Evolutionary conservation across 1,140 invertebrate species (phyloP).

Genomic region (Drosophila serrata): DNA sequence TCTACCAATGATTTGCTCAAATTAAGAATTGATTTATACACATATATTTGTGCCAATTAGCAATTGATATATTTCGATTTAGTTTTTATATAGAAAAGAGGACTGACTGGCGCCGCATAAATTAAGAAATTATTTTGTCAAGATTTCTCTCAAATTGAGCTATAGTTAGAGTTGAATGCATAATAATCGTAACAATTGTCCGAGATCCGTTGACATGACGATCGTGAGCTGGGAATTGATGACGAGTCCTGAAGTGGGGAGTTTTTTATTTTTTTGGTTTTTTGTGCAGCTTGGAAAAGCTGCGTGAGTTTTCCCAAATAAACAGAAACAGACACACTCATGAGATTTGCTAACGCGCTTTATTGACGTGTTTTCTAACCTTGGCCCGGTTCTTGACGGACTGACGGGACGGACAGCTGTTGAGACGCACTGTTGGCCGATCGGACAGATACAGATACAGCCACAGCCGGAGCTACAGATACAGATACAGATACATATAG

Average conservation of each 20-base stretch:
- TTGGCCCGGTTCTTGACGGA: constrained; percentile 78
- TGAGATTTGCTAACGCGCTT: constrained; percentile 69
- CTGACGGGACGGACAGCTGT: constrained; percentile 54
- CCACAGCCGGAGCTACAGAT: constrained; percentile 10
- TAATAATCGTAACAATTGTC: constrained; percentile 54
- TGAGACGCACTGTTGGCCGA: constrained; percentile 41
- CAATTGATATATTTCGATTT: constrained; percentile 48
- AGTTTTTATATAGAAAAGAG: background rate
- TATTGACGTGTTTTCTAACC: constrained; percentile 84
- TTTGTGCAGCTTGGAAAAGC: constrained; percentile 25
- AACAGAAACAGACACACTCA: constrained; percentile 4
- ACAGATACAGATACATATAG: constrained; percentile 66
- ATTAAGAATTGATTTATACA: constrained; percentile 47
- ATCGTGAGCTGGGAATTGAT: constrained; percentile 58
- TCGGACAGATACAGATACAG: constrained; percentile 22
- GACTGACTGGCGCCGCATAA: constrained; percentile 57
- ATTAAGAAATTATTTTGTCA: constrained; percentile 81
- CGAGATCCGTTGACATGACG: constrained; percentile 52
- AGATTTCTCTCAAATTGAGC: constrained; percentile 59
- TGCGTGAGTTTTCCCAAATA: constrained; percentile 54
- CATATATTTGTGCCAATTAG: constrained; percentile 49
- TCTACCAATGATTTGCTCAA: constrained; percentile 25
- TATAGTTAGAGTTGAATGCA: constrained; percentile 48
- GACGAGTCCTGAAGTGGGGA: constrained; percentile 44
- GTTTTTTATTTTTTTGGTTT: background rate